Evolutionary conservation across 2,888 invertebrate species (phyloP).

Genomic region (Lepidonotus clava): DNA sequence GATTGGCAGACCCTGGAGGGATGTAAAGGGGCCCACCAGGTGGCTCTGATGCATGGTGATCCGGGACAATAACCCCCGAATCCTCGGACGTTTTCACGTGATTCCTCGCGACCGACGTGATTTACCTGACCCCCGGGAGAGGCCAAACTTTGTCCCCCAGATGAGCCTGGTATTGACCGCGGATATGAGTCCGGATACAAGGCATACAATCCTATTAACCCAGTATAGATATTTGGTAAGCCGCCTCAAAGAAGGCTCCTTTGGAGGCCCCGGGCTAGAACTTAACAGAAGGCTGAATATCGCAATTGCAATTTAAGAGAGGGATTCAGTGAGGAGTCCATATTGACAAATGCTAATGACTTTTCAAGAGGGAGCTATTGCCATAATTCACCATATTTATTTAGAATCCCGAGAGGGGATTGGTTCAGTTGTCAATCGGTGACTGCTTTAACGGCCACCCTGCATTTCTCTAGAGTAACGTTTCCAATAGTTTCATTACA

Average conservation of each 20-base stretch:
- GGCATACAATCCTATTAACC: not conserved
- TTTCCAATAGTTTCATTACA: conserved; percentile 5
- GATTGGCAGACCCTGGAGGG: conserved; percentile 10
- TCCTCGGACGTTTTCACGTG: not conserved
- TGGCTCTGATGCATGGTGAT: conserved; percentile 46
- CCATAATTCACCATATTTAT: conserved; percentile 3
- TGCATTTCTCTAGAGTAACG: not conserved
- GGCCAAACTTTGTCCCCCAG: not conserved
- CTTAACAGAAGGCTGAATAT: not conserved
- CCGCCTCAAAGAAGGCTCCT: not conserved
- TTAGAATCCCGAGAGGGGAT: not conserved
- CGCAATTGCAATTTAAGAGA: not conserved
- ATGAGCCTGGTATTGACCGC: conserved; percentile 1
- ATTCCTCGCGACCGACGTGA: conserved; percentile 26
- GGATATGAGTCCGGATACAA: not conserved
- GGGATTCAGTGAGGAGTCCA: not conserved
- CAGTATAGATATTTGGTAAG: not conserved
- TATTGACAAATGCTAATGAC: not conserved
- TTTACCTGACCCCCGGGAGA: not conserved
- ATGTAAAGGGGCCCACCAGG: conserved; percentile 14
- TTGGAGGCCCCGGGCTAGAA: not conserved
- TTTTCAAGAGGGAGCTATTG: not conserved
- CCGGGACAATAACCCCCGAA: conserved; percentile 21
- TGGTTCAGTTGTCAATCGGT: not conserved
- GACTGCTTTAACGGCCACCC: not conserved